These are phyloP conservation scores for Dallia pectoralis DNA, from an alignment of 2,797 vertebrate genomes.

Conservation along the genomic window DNA sequence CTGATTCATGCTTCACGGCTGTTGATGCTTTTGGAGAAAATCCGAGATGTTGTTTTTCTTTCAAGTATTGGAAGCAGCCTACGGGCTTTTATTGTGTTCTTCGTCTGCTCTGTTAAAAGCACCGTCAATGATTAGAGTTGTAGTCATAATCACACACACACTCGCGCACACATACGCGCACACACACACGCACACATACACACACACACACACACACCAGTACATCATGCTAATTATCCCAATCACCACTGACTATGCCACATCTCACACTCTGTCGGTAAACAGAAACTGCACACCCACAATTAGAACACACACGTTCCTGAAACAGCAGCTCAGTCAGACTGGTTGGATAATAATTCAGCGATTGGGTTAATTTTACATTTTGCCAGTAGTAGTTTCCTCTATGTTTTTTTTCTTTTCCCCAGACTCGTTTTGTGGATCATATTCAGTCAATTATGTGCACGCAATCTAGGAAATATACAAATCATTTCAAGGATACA, in stretches of 20 bases:
- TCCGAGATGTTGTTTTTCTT: conserved; percentile 48
- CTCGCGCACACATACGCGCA: no score
- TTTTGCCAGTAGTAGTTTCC: neutral
- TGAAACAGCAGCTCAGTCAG: conserved; percentile 41
- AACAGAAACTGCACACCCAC: conserved; percentile 62
- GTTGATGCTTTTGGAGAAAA: conserved; percentile 27
- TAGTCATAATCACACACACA: conserved; percentile 58
- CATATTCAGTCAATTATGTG: conserved; percentile 63
- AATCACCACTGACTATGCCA: conserved; percentile 64
- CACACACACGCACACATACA: neutral
- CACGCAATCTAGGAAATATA: conserved; percentile 5
- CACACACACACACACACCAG: neutral
- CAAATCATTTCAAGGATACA: conserved; percentile 28
- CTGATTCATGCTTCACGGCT: conserved; percentile 47
- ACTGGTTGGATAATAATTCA: conserved; percentile 69
- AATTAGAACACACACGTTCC: conserved; percentile 53
- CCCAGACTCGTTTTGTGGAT: conserved; percentile 63
- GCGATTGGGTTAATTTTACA: conserved; percentile 66
- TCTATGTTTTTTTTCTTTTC: conserved; percentile 42
- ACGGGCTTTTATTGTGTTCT: conserved; percentile 38
- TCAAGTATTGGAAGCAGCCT: conserved; percentile 43
- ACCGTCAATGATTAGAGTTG: conserved; percentile 46
- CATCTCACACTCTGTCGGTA: conserved; percentile 50
- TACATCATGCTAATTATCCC: conserved; percentile 73
- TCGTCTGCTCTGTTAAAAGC: conserved; percentile 30